A percentile compares a stretch with the other conserved stretches of the same genome.
These are phyloP conservation scores for Trogon surrucura DNA, from an alignment of 2,113 vertebrate genomes.

Conservation along the genomic window DNA sequence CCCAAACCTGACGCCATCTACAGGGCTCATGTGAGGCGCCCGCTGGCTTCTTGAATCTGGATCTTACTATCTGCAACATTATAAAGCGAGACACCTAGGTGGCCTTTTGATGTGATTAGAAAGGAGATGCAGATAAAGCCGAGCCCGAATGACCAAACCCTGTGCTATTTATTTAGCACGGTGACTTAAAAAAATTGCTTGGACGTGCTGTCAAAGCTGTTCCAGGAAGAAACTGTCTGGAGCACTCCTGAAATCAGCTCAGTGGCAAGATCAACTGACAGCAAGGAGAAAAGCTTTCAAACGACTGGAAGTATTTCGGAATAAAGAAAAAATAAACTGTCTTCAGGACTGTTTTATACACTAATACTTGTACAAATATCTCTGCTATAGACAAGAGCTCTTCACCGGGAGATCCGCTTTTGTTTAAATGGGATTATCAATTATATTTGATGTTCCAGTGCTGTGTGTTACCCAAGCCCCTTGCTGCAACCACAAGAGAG, in stretches of 20 bases:
- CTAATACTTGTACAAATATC: not conserved
- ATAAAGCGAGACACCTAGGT: not conserved
- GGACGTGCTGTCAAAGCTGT: slow-evolving; percentile 41
- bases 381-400: not conserved
- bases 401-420: not conserved
- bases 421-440: not conserved
- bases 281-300: not conserved
- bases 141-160: not conserved
- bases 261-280: slow-evolving; percentile 9
- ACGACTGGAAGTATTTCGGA: not conserved
- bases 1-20: not conserved
- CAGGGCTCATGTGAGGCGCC: not conserved
- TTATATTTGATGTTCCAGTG: not conserved
- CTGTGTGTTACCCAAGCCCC: not conserved
- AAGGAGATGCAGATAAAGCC: not conserved
- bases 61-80: not conserved
- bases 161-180: not conserved
- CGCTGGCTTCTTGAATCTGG: not conserved
- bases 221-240: not conserved
- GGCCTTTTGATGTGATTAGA: slow-evolving; percentile 17
- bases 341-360: not conserved
- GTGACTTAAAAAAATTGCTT: slow-evolving; percentile 19
- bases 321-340: not conserved
- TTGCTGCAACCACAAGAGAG: not conserved
- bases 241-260: not conserved